phyloP scores from a whole-genome alignment of 2,888 invertebrate species.

The Xanthostigma xanthostigma region DNA sequence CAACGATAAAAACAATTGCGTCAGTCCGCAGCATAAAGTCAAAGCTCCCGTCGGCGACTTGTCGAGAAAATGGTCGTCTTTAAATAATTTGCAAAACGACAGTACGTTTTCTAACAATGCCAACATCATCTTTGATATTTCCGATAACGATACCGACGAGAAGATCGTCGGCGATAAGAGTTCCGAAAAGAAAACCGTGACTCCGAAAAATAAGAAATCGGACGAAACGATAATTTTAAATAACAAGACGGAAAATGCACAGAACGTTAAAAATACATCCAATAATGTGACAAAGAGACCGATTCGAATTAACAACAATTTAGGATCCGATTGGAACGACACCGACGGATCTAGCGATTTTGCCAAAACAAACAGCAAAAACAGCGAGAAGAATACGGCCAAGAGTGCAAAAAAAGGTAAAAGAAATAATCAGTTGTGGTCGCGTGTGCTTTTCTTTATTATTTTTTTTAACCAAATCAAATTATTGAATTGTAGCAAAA shows the following conservation, averaged over 20 bases:
- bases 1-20: conserved; percentile 14
- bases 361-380: conserved; percentile 5
- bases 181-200: conserved; percentile 14
- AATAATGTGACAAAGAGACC: conserved; percentile 22
- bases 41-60: conserved; percentile 25
- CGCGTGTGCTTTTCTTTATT: not conserved
- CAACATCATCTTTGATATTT: too few species aligned
- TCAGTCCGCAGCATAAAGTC: conserved; percentile 14
- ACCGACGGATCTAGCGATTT: conserved; percentile 3
- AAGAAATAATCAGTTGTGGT: not conserved
- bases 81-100: conserved; percentile 27
- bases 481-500: conserved; percentile 5
- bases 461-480: not conserved
- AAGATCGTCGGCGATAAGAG: too few species aligned
- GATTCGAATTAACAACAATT: conserved; percentile 19
- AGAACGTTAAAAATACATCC: conserved; percentile 13
- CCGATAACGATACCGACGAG: too few species aligned
- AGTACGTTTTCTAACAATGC: too few species aligned
- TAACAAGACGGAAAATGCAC: not conserved
- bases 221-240: conserved; percentile 13
- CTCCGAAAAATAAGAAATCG: conserved; percentile 21
- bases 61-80: conserved; percentile 42
- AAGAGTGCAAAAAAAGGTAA: conserved; percentile 9
- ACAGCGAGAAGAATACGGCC: conserved; percentile 7
- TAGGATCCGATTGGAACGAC: conserved; percentile 13